Base-by-base conservation (phyloP, 2,888 invertebrate genomes). In the Cheiracanthium punctorium region DNA sequence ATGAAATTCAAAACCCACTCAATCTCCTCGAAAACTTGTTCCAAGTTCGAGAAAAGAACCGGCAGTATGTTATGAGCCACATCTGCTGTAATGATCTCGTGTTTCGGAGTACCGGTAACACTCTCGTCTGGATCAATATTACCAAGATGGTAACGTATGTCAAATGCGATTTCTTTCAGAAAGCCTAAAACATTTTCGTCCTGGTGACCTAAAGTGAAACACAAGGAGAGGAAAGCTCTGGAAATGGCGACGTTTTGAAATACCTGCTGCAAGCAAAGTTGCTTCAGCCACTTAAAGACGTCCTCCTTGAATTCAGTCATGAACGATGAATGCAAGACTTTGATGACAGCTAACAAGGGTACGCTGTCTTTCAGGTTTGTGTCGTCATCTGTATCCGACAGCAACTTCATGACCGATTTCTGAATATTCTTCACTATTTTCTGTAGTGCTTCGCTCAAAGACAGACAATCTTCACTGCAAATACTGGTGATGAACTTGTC, bases 111-210 rank as follows among this genome's bases (percentile, higher is more conserved):
- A 2, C 85, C 80, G 32, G 10, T 20, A 10, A 80, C 80, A 24
- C 29, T 80, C 14, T 48, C 75, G 37, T 86, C 80, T 5, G 85
- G 80, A 64, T 88, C 88, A 29, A 80, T 80, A 64, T 88, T 84
- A 17, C 84, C 88, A n/a, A 88, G 24, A n/a, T 81, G 41, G 30
- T 76, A 73, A 72, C 84, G 88, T 10, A 88, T 65, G 80, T 84
- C 88, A 80, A 76, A 82, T 30, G 84, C 75, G 28, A 88, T 48
- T 41, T 88, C 88, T 64, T 48, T 43, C 4, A 80, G n/a, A 48
- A 85, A 72, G 2, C 32, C 69, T 20, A 76, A 48, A 76, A 70
- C 32, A 12, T 75, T 24, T 29, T 64, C 14, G 24, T 77, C 52
- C 17, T 88, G 88, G 73, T 82, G 84, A 20, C 76, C 76, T 24